Conservation (phyloP, 2,797 vertebrate species). For the Mus caroli region DNA sequence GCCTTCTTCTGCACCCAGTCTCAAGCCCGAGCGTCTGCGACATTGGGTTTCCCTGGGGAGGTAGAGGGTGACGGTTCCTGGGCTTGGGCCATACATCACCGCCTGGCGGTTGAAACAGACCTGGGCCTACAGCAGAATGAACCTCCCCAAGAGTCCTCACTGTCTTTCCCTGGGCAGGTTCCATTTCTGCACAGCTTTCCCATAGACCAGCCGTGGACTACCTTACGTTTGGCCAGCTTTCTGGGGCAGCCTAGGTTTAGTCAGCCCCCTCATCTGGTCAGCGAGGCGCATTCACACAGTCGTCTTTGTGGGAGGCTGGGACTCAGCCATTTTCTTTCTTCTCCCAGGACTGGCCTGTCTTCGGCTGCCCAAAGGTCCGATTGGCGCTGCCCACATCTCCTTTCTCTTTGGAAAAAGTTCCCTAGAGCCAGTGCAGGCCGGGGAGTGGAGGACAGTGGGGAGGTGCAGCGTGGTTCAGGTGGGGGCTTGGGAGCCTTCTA, state of each 20-base stretch:
- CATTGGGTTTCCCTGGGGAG: slow-evolving; percentile 42
- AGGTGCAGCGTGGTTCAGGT: not conserved
- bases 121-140: not conserved
- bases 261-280: slow-evolving; percentile 61
- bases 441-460: not conserved
- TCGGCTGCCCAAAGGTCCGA: not conserved
- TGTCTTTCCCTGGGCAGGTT: not conserved
- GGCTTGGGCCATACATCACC: not conserved
- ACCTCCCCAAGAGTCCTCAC: not conserved
- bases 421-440: not conserved
- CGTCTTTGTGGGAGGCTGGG: slow-evolving; percentile 73
- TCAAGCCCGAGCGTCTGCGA: not conserved
- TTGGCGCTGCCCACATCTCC: not conserved
- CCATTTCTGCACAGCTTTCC: not conserved
- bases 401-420: not conserved
- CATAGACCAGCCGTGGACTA: not conserved
- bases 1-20: slow-evolving; percentile 19
- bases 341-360: slow-evolving; percentile 61
- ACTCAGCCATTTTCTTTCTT: slow-evolving; percentile 85
- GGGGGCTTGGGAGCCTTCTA: not conserved
- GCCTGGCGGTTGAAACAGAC: not conserved
- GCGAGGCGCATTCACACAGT: slow-evolving; percentile 55
- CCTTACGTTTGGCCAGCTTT: slow-evolving; percentile 42
- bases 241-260: not conserved
- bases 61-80: not conserved